phyloP scores from a whole-genome alignment of 2,888 invertebrate species.

The Biston stratarius region DNA sequence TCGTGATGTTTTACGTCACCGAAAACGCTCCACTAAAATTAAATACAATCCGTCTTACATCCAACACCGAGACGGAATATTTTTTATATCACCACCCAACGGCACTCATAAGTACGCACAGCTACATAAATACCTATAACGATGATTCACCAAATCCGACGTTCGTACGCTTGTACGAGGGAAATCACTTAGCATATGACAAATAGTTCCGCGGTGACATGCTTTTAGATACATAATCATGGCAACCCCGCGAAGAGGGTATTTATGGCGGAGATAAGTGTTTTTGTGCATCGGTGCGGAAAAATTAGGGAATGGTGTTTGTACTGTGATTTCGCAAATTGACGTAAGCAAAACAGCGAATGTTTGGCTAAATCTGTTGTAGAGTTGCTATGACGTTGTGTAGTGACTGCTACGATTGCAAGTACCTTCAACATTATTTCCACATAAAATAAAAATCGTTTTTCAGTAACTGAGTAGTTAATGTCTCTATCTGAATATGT shows the following conservation, averaged over 20 bases:
- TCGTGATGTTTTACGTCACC: no score
- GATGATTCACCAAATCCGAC: constrained; percentile 75
- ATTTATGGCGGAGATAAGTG: constrained; percentile 33
- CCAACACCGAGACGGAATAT: constrained; percentile 2
- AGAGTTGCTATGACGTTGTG: not conserved
- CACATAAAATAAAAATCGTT: not conserved
- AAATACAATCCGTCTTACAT: not conserved
- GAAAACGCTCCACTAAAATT: not conserved
- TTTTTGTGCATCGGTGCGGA: constrained; percentile 35
- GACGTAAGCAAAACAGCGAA: not conserved
- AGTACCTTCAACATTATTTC: no score
- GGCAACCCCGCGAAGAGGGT: constrained; percentile 34
- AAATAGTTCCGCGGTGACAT: constrained; percentile 80
- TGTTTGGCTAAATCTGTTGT: constrained; percentile 6
- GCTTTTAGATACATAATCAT: constrained; percentile 70
- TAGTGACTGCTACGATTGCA: not conserved
- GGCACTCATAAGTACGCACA: constrained; percentile 12
- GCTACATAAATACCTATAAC: constrained; percentile 43
- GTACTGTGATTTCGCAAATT: constrained; percentile 6
- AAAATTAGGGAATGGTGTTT: constrained; percentile 15
- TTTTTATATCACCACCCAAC: constrained; percentile 15
- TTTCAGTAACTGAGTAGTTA: no score
- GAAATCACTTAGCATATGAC: constrained; percentile 84
- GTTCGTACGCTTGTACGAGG: constrained; percentile 59
- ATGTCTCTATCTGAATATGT: no score